phyloP scores from a whole-genome alignment of 2,113 vertebrate genomes.

The Vidua macroura region DNA sequence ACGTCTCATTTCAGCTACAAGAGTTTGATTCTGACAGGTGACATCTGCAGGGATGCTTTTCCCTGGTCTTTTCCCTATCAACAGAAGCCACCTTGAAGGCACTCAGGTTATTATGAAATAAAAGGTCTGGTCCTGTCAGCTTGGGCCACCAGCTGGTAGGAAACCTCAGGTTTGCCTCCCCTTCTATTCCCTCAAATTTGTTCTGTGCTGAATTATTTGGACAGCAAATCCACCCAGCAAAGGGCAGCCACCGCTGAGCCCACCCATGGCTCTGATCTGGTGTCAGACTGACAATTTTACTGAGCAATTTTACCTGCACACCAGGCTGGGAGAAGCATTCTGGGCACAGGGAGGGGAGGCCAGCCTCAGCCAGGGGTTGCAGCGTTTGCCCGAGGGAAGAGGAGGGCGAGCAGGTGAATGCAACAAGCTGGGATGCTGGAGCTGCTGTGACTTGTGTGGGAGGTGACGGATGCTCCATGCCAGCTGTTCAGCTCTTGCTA shows the following conservation, averaged over 20 bases:
- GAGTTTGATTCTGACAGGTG: background rate
- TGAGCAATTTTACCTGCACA: rapidly evolving
- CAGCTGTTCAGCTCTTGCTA: background rate
- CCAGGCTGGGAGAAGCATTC: background rate
- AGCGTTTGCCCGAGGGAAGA: rapidly evolving
- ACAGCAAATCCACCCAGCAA: background rate
- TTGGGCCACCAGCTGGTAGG: background rate
- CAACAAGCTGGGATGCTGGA: background rate
- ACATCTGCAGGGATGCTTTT: background rate
- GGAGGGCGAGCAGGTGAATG: background rate
- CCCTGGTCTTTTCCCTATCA: background rate
- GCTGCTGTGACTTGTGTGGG: conserved; percentile 41
- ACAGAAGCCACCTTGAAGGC: background rate
- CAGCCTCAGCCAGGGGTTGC: background rate
- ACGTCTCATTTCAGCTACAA: rapidly evolving
- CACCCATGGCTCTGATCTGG: rapidly evolving
- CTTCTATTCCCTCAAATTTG: background rate
- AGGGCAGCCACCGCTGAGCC: background rate
- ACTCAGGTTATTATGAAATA: background rate
- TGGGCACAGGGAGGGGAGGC: background rate
- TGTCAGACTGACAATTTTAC: too few species aligned
- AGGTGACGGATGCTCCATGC: background rate
- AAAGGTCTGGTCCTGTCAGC: background rate
- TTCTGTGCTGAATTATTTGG: background rate
- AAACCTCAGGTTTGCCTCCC: background rate